These are phyloP conservation scores for Nezara viridula DNA, from an alignment of 2,888 invertebrate species.

Conservation along the genomic window DNA sequence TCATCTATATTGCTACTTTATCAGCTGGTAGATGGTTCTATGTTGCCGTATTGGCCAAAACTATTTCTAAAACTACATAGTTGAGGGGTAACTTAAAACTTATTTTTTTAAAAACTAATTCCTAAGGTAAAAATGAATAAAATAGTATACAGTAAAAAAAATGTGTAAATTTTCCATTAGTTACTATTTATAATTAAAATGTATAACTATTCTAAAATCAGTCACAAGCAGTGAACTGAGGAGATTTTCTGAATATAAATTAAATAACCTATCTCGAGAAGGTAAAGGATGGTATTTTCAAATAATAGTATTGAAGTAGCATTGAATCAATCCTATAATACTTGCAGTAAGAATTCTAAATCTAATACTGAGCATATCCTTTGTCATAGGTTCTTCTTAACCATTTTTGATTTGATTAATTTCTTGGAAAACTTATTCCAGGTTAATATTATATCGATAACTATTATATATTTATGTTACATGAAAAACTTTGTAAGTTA, in stretches of 20 bases:
- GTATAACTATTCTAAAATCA: background rate
- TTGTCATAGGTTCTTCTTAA: background rate
- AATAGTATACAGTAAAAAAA: background rate
- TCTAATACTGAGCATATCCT: background rate
- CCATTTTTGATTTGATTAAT: background rate
- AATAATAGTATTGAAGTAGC: background rate
- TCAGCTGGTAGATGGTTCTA: background rate
- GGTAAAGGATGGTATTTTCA: background rate
- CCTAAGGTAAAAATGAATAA: background rate
- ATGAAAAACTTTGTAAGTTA: background rate
- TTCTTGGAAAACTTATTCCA: background rate
- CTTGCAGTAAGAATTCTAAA: background rate
- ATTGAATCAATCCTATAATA: background rate
- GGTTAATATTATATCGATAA: background rate
- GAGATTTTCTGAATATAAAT: background rate
- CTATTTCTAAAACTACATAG: background rate
- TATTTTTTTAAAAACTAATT: background rate
- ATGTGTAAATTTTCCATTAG: background rate
- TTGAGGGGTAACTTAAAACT: background rate
- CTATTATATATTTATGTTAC: background rate
- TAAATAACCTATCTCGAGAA: background rate
- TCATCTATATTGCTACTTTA: background rate
- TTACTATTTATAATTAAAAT: background rate
- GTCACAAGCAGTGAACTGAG: background rate
- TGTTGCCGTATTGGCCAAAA: background rate